phyloP scores from a whole-genome alignment of 2,797 vertebrate species.

The Sebastes melanostomus region DNA sequence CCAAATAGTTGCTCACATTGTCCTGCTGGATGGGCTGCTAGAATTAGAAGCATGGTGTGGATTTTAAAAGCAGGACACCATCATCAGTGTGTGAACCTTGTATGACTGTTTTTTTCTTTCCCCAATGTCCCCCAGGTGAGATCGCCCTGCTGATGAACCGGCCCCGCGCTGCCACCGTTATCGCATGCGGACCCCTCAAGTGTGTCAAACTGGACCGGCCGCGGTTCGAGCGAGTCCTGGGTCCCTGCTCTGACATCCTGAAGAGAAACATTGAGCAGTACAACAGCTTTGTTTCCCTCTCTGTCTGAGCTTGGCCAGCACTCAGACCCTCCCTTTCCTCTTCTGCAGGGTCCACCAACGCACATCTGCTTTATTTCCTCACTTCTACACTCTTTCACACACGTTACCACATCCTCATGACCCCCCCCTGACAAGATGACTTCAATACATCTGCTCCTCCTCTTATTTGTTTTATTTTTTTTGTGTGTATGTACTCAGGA shows the following conservation, averaged over 20 bases:
- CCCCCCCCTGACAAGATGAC: constrained; percentile 48
- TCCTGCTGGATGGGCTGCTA: background rate
- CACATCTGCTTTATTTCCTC: constrained; percentile 77
- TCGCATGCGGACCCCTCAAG: constrained; percentile 89
- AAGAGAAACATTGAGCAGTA: constrained; percentile 95
- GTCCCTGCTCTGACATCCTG: constrained; percentile 91
- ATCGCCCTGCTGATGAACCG: constrained; percentile 93
- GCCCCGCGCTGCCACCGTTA: constrained; percentile 90
- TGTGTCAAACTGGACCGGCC: constrained; percentile 93
- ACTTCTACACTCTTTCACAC: constrained; percentile 42
- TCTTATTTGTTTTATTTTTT: background rate
- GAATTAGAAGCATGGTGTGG: background rate
- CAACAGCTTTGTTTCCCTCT: constrained; percentile 94
- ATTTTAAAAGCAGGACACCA: background rate
- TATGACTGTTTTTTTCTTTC: background rate
- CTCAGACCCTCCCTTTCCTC: background rate
- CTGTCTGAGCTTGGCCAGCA: constrained; percentile 80
- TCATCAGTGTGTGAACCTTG: background rate
- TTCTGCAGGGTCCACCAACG: constrained; percentile 70
- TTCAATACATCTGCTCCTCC: constrained; percentile 17
- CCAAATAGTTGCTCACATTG: background rate
- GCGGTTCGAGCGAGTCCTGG: constrained; percentile 90
- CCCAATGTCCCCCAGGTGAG: constrained; percentile 81
- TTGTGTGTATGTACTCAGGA: background rate
- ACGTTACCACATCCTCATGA: constrained; percentile 55